Base-by-base conservation (phyloP, 2,113 vertebrate species). In the Coryphaenoides rupestris region DNA sequence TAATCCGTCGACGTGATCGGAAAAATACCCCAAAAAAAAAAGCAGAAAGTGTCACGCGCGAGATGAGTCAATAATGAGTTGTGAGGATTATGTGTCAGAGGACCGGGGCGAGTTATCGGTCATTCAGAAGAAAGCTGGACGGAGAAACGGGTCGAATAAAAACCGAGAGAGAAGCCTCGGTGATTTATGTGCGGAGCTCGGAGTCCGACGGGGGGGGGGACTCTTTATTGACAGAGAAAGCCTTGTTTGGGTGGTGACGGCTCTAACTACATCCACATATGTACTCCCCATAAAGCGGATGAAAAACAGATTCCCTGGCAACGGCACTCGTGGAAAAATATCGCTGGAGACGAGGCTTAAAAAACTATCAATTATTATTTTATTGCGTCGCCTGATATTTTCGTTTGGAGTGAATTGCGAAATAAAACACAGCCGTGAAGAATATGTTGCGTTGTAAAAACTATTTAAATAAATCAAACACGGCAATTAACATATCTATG, bases 231-330 rank as follows among this genome's bases (percentile, higher is more conserved):
- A 77, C 68, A 69, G 64, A 58, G 67, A 33, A 50, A 53, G 72
- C 56, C 66, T 69, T 76, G 63, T 52, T 69, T 74, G 68, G 65
- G 40, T 1, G 9, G 65, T 69, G 15, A 68, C 68, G 72, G 59
- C 70, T 62, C 19, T 84, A 79, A 75, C 69, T 80, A 74, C 76
- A 80, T 79, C 71, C 64, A 78, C 72, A 84, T 83, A 70, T 82
- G 82, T 65, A 73, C 70, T 67, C n/a, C 60, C 60, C 21, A 62
- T 60, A 78, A 66, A 78, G 78, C 40, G 50, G 26, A 24, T 63
- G 19, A 64, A 77, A 58, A 52, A 17, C 54, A 57, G 28, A 57
- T 73, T n/a, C 23, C 46, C 57, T 78, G 65, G 69, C 62, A 63
- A 64, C 40, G 62, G 65, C 55, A 64, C 61, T 17, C 47, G 60